Percentiles rank a stretch among this genome's conserved stretches.
Conservation (phyloP, 2,797 vertebrate genomes). For the Nannoperca australis region DNA sequence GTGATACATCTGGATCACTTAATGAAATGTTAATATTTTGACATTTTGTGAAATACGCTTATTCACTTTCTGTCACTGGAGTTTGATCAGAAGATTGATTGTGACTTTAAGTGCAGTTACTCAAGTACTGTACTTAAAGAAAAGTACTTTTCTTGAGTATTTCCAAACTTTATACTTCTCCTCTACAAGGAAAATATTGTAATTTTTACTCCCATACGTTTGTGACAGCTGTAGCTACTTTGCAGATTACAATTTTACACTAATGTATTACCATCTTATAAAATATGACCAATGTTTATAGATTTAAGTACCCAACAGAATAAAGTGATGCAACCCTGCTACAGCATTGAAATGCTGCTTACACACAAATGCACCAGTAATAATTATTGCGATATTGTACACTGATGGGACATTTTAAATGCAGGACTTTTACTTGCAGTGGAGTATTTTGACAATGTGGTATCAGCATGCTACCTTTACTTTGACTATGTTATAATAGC, state of each 20-base stretch:
- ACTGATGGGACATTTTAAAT: background rate
- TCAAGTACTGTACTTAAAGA: background rate
- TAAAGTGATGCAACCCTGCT: background rate
- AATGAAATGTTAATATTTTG: conserved; percentile 1
- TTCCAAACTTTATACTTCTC: background rate
- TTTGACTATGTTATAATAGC: background rate
- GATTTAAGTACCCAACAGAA: background rate
- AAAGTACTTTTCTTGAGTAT: background rate
- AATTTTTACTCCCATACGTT: background rate
- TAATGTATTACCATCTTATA: too few relatives aligned
- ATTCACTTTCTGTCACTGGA: conserved; percentile 3
- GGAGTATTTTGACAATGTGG: background rate
- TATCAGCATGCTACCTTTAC: background rate
- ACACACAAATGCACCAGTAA: background rate
- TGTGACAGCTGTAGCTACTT: background rate
- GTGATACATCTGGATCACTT: conserved; percentile 19
- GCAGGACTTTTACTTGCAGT: background rate
- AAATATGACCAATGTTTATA: too few relatives aligned
- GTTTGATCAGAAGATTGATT: conserved; percentile 23
- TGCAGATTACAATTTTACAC: background rate
- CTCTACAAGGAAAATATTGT: background rate
- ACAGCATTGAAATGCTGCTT: background rate
- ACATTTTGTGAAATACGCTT: conserved; percentile 37
- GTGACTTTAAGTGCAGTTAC: background rate
- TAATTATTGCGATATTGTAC: background rate